Percentiles rank a stretch among this genome's conserved stretches.
These are phyloP conservation scores for Seriola rivoliana DNA, from an alignment of 2,113 vertebrate genomes.

Conservation along the genomic window DNA sequence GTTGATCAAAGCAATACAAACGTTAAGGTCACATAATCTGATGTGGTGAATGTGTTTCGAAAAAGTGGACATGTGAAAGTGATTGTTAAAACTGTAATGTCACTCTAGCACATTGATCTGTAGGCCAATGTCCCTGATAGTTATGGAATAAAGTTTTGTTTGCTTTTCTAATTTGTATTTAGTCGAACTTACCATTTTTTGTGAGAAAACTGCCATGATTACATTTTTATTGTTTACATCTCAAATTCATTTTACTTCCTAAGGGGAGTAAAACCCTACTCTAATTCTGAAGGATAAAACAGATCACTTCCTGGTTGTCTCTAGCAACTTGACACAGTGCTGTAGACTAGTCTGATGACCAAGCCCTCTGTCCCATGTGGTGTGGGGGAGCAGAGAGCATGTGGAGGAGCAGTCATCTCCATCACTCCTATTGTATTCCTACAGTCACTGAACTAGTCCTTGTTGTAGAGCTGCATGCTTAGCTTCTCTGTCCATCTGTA, in stretches of 20 bases:
- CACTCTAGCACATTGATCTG: background rate
- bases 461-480: background rate
- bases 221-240: background rate
- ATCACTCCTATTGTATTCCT: background rate
- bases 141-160: no score
- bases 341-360: conserved; percentile 16
- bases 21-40: no score
- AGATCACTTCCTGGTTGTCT: background rate
- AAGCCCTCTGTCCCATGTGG: conserved; percentile 25
- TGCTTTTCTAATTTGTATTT: no score
- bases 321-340: background rate
- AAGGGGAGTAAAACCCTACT: background rate
- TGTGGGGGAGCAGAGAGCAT: conserved; percentile 4
- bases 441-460: background rate
- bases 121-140: background rate
- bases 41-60: no score
- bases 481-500: no score
- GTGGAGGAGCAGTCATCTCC: conserved; percentile 6
- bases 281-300: conserved; percentile 11
- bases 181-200: no score
- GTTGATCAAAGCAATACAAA: no score
- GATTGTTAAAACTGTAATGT: background rate
- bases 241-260: background rate
- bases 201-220: background rate
- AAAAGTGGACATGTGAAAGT: no score